Conservation (phyloP, 2,797 vertebrate genomes). For the Girardinus metallicus region DNA sequence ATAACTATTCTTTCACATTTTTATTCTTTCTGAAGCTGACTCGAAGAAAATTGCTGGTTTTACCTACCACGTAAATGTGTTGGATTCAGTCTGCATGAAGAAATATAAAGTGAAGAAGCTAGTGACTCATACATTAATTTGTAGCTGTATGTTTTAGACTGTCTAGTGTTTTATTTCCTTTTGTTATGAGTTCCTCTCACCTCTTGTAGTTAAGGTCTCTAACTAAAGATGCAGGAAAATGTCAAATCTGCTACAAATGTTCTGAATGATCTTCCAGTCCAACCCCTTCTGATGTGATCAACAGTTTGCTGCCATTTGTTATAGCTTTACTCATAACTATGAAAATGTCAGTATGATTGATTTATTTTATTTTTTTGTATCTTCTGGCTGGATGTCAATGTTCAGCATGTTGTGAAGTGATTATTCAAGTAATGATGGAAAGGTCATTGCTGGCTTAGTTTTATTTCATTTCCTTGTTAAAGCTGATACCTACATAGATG, state of each 20-base stretch:
- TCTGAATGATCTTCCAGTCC: conserved; percentile 18
- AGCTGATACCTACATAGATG: conserved; percentile 39
- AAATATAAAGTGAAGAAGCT: neutral
- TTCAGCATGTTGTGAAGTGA: conserved; percentile 34
- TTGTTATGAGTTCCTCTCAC: neutral
- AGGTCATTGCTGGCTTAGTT: conserved; percentile 47
- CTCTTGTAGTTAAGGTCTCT: conserved; percentile 2
- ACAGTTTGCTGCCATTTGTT: neutral
- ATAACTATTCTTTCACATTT: conserved; percentile 42
- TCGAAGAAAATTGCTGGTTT: neutral
- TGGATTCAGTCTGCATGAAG: conserved; percentile 5
- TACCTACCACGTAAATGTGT: neutral
- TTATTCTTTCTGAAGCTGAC: conserved; percentile 13
- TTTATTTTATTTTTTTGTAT: conserved; percentile 32
- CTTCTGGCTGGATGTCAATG: conserved; percentile 37
- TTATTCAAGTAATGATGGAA: conserved; percentile 55
- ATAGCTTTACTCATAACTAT: neutral
- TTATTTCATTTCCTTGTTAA: conserved; percentile 41
- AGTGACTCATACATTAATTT: neutral
- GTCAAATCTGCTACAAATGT: neutral
- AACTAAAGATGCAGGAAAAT: conserved; percentile 44
- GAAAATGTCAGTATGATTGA: neutral
- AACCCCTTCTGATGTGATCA: conserved; percentile 1
- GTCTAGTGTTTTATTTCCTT: conserved; percentile 5
- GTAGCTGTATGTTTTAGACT: neutral